Base-by-base conservation (phyloP, 2,797 vertebrate species). In the Brotogeris chrysoptera region DNA sequence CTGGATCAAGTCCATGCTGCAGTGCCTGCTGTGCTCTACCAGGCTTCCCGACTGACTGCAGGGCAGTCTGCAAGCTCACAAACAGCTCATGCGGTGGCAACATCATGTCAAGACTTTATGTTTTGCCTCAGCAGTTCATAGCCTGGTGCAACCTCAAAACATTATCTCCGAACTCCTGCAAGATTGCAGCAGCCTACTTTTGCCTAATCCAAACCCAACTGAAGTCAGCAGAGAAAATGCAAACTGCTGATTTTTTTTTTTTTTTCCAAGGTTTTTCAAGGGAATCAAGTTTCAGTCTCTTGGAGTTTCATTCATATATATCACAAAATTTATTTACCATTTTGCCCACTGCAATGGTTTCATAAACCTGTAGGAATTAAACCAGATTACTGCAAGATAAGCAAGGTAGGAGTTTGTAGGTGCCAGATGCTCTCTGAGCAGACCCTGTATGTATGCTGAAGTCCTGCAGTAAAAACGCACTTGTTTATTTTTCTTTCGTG, bases 71-170 rank as follows among this genome's bases (percentile, higher is more conserved):
- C 11, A 36, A 53, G 27, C 47, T 64, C 41, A 44, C 10, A 46
- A 76, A 38, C 0, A 0, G 21, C 24, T 82, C 44, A 43, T 8
- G 2, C 0, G 4, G 44, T 38, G 10, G 11, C 43, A 90, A 78
- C 78, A 50, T 24, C 3, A 41, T 66, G 9, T 17, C 1, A 5
- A 41, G 53, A 52, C n/a, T 76, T 83, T 34, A 73, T 0, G 0
- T n/a, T 85, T 68, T 59, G 24, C 41, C 16, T 64, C 36, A 71
- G n/a, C 16, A 57, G 11, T 41, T 91, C 60, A 38, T 21, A 64
- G 34, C 10, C 64, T 71, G 39, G 10, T 30, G 21, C 14, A 77
- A 32, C 30, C 53, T 72, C 13, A n/a, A 44, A n/a, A 49, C 17
- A 15, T 49, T 32, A 38, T 20, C 49, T 61, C 27, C 36, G 30